These are phyloP conservation scores for Scleropages formosus DNA, from an alignment of 2,797 vertebrate genomes.

Conservation along the genomic window DNA sequence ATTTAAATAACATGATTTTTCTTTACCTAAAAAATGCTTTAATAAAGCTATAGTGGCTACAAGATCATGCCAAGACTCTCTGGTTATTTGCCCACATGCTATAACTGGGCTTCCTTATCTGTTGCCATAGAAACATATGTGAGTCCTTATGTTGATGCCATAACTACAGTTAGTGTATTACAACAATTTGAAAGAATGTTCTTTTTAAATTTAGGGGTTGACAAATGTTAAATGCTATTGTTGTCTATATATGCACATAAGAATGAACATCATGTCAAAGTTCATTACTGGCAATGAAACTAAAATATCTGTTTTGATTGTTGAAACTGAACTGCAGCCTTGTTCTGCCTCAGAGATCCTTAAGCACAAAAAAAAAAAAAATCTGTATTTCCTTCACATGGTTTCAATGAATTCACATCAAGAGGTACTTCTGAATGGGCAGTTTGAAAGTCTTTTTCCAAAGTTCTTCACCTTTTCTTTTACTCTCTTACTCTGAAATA, in stretches of 20 bases:
- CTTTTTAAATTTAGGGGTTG: not conserved
- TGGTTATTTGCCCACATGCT: not conserved
- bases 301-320: not conserved
- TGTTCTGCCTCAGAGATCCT: too few species aligned
- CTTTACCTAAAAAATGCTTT: not conserved
- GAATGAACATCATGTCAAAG: not conserved
- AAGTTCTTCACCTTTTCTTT: too few species aligned
- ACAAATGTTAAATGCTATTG: not conserved
- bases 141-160: constrained; percentile 8
- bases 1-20: too few species aligned
- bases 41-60: too few species aligned
- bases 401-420: too few species aligned
- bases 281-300: not conserved
- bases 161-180: not conserved
- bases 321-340: too few species aligned
- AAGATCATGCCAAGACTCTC: not conserved
- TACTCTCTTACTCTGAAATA: too few species aligned
- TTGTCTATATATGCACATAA: not conserved
- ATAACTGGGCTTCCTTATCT: constrained; percentile 3
- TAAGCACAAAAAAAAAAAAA: too few species aligned
- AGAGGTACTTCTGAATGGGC: too few species aligned
- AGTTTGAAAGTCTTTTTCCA: too few species aligned
- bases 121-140: constrained; percentile 19
- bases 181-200: not conserved
- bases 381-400: too few species aligned